Evolutionary conservation across 1,140 invertebrate genomes (phyloP).

Genomic region (Ips nitidus): DNA sequence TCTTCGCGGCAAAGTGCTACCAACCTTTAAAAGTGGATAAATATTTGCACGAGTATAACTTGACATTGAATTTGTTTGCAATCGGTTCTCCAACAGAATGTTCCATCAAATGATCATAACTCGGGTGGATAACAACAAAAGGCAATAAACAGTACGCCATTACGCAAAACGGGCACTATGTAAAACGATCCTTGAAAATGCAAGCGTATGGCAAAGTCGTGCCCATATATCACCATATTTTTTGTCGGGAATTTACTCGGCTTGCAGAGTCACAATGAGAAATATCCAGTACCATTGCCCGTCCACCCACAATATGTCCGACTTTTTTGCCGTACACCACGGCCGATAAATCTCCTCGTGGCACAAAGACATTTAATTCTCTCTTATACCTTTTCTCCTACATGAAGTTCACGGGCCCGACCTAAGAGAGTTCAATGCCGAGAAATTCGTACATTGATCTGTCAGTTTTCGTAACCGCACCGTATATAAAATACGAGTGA

Average conservation of each 20-base stretch:
- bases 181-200: constrained; percentile 29
- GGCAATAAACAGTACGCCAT: not conserved
- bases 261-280: constrained; percentile 24
- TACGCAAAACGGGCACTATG: constrained; percentile 21
- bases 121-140: no score
- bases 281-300: constrained; percentile 28
- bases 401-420: constrained; percentile 12
- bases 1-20: no score
- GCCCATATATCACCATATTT: constrained; percentile 33
- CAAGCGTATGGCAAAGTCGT: constrained; percentile 17
- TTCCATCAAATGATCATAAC: no score
- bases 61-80: no score
- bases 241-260: constrained; percentile 30
- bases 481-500: not conserved
- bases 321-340: constrained; percentile 1
- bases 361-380: constrained; percentile 21
- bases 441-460: constrained; percentile 4
- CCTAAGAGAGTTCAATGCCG: not conserved
- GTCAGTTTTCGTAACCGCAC: not conserved
- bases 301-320: constrained; percentile 25
- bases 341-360: constrained; percentile 9
- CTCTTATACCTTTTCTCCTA: not conserved
- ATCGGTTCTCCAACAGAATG: no score
- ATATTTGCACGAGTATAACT: no score
- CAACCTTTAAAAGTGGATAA: no score